Percentiles rank a stretch among this genome's conserved stretches.
These are phyloP conservation scores for Nipponacmea schrenckii DNA, from an alignment of 2,888 invertebrate species.

Conservation along the genomic window DNA sequence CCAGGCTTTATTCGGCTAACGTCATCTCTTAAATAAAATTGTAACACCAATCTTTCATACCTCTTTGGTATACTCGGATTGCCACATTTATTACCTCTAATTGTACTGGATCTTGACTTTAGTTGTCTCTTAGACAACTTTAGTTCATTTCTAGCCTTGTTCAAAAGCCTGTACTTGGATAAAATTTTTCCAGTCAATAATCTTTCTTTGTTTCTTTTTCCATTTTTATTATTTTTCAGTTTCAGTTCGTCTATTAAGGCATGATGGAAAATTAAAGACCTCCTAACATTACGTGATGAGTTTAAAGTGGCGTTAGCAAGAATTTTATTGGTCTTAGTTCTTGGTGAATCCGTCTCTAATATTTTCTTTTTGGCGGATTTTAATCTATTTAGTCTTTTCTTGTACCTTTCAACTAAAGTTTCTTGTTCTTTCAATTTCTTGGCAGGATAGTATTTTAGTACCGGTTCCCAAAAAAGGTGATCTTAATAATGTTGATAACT, in stretches of 20 bases:
- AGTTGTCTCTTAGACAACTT: not conserved
- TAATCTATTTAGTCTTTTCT: too few relatives aligned
- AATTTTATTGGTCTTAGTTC: not conserved
- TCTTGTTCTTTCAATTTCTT: too few relatives aligned
- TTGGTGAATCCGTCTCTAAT: not conserved
- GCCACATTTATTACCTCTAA: not conserved
- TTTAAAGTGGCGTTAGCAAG: not conserved
- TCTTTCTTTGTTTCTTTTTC: not conserved
- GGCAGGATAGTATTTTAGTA: not conserved
- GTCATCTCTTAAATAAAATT: conserved; percentile 23
- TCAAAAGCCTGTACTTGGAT: not conserved
- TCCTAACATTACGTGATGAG: not conserved
- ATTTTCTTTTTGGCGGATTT: too few relatives aligned
- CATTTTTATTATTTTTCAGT: not conserved
- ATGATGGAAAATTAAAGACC: not conserved
- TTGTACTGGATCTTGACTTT: not conserved
- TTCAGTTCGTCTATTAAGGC: not conserved
- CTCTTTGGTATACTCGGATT: not conserved
- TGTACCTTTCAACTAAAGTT: too few relatives aligned
- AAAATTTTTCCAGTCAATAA: not conserved
- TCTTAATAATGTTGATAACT: not conserved
- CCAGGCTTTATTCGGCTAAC: conserved; percentile 34
- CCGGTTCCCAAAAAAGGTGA: conserved; percentile 1
- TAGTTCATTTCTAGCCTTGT: not conserved
- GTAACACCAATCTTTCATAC: not conserved